phyloP scores from a whole-genome alignment of 2,888 invertebrate species.

The Volucella bombylans region DNA sequence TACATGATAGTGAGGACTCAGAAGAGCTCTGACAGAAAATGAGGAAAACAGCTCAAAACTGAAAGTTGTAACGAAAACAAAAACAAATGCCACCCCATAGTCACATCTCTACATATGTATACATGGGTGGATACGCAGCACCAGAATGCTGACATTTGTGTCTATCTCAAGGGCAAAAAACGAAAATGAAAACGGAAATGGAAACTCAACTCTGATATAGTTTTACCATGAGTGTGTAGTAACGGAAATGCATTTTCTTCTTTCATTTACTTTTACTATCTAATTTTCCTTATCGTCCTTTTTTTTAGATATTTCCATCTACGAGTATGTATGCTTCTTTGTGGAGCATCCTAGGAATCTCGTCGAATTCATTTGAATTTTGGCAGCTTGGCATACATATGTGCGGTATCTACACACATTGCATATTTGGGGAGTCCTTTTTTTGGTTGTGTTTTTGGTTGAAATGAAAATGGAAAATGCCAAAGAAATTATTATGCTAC shows the following conservation, averaged over 20 bases:
- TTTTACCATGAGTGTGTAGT: background rate
- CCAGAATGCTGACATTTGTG: constrained; percentile 7
- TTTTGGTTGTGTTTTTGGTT: background rate
- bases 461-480: background rate
- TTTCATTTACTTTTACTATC: constrained; percentile 56
- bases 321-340: background rate
- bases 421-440: background rate
- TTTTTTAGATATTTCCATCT: constrained; percentile 8
- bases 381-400: background rate
- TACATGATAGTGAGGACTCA: constrained; percentile 18
- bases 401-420: background rate
- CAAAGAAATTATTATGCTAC: background rate
- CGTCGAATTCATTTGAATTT: constrained; percentile 5
- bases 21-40: constrained; percentile 1
- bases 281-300: constrained; percentile 28
- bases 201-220: background rate
- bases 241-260: constrained; percentile 21
- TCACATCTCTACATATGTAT: background rate
- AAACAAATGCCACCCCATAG: background rate
- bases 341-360: too few species aligned
- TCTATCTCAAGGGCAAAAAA: constrained; percentile 20
- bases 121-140: background rate
- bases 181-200: too few species aligned
- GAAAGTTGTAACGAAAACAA: constrained; percentile 27
- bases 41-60: constrained; percentile 32